Evolutionary conservation across 2,113 vertebrate genomes (phyloP).

Genomic region (Hippocampus comes): DNA sequence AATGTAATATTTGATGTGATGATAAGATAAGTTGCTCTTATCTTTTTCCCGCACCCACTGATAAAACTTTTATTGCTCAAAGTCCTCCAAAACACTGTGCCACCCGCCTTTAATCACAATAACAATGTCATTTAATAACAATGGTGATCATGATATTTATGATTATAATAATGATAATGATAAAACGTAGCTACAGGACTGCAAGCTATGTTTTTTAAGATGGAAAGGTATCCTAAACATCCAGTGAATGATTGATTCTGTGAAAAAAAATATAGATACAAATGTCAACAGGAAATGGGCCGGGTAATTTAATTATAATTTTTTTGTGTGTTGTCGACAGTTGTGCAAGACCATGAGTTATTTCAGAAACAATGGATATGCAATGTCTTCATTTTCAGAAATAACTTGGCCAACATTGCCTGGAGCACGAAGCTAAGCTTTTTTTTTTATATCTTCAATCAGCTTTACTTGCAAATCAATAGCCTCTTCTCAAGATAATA

Average conservation of each 20-base stretch:
- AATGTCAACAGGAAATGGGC: background rate
- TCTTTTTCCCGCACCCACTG: background rate
- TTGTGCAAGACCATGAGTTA: background rate
- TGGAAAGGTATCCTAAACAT: background rate
- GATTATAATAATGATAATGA: too few species aligned
- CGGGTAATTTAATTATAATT: background rate
- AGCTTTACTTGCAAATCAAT: background rate
- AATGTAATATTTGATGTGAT: constrained; percentile 1
- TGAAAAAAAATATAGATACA: background rate
- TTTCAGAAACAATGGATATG: background rate
- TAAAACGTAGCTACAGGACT: too few species aligned
- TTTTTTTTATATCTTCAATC: background rate
- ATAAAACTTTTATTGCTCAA: background rate
- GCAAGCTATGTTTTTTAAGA: too few species aligned
- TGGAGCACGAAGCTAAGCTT: background rate
- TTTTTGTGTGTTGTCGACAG: too few species aligned
- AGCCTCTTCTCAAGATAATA: constrained; percentile 16
- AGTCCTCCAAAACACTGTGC: background rate
- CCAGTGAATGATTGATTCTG: background rate
- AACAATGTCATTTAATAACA: too few species aligned
- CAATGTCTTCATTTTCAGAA: too few species aligned
- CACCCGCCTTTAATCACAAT: background rate
- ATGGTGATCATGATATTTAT: too few species aligned
- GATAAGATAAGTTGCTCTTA: background rate
- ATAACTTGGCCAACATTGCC: too few species aligned